Evolutionary conservation across 2,888 invertebrate genomes (phyloP).

Genomic region (Mamestra brassicae): DNA sequence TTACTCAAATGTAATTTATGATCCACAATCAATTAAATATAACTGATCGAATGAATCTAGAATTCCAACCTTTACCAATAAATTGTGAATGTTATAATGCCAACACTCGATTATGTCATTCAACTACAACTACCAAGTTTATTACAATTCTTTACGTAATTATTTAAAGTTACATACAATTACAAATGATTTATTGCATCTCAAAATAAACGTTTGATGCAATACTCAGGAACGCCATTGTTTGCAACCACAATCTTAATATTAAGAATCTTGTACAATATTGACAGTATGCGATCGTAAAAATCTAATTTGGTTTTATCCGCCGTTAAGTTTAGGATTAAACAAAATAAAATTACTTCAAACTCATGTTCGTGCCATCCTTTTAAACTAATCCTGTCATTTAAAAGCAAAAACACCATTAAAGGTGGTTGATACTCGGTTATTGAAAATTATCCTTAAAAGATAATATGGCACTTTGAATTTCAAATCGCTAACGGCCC

Average conservation of each 20-base stretch:
- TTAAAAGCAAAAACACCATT: constrained; percentile 34
- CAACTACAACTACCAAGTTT: constrained; percentile 44
- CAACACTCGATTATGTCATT: constrained; percentile 63
- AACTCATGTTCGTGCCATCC: constrained; percentile 23
- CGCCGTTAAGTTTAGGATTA: constrained; percentile 42
- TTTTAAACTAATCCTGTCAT: constrained; percentile 49
- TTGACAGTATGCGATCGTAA: constrained; percentile 45
- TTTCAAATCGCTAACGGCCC: constrained; percentile 61
- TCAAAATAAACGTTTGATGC: constrained; percentile 50
- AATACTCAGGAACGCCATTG: constrained; percentile 45
- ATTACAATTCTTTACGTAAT: constrained; percentile 61
- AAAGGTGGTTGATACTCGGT: constrained; percentile 16
- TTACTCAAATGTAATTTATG: background rate
- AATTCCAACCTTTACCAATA: constrained; percentile 48
- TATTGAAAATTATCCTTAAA: constrained; percentile 58
- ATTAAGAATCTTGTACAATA: constrained; percentile 34
- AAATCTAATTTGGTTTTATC: constrained; percentile 36
- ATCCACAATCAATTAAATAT: constrained; percentile 13
- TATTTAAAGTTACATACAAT: constrained; percentile 54
- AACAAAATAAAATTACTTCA: constrained; percentile 46
- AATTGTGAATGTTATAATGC: constrained; percentile 37
- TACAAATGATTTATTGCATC: constrained; percentile 57
- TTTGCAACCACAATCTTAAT: constrained; percentile 27
- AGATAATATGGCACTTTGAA: constrained; percentile 56
- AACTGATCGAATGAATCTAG: constrained; percentile 19